phyloP scores from a whole-genome alignment of 1,140 invertebrate genomes.

The Diachasmimorpha longicaudata region DNA sequence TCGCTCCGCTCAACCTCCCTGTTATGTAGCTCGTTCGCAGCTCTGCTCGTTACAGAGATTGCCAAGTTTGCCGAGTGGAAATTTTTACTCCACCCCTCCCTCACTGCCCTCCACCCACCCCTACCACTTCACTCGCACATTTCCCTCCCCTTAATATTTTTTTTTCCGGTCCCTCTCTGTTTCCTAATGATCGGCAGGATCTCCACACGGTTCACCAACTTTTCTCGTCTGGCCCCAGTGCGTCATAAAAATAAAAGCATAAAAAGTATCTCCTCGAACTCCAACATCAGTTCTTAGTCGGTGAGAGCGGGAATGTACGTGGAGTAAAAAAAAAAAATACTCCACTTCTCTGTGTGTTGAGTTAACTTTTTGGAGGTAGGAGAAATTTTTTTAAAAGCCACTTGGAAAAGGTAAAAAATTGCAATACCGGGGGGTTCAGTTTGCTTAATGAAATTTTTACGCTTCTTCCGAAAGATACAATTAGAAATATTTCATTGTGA shows the following conservation, averaged over 20 bases:
- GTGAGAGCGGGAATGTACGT: neutral
- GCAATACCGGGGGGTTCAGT: neutral
- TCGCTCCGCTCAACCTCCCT: neutral
- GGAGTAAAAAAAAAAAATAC: neutral
- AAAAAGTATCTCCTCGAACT: neutral
- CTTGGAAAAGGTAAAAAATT: neutral
- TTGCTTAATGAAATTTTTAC: neutral
- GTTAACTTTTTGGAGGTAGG: neutral
- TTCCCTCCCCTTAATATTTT: neutral
- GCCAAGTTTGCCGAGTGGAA: constrained; percentile 13
- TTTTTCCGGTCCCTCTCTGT: neutral
- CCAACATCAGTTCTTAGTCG: neutral
- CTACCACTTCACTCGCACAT: neutral
- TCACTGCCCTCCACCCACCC: neutral
- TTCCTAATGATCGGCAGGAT: constrained; percentile 5
- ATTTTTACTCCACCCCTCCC: neutral
- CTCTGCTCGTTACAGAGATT: constrained; percentile 11
- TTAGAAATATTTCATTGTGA: neutral
- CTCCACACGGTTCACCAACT: constrained; percentile 10
- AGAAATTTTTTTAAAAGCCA: neutral
- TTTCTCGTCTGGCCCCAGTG: neutral
- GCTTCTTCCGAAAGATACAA: neutral
- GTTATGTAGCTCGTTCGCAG: constrained; percentile 8
- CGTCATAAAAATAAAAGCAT: constrained; percentile 3
- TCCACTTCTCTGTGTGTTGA: neutral